A percentile compares a stretch with the other conserved stretches of the same genome.
Conservation (phyloP, 2,797 vertebrate species). For the Phaenicophaeus curvirostris region DNA sequence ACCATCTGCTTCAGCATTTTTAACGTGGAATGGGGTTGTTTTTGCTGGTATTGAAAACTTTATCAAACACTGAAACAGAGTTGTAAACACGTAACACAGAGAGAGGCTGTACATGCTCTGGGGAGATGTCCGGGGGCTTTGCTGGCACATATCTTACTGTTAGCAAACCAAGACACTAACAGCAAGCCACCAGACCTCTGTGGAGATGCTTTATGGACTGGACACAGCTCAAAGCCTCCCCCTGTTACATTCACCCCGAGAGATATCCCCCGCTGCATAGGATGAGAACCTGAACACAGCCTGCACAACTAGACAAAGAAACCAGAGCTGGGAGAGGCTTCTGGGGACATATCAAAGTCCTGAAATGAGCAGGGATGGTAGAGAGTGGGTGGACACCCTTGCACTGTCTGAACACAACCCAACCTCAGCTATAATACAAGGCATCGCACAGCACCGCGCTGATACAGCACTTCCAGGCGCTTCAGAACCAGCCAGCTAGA, state of each 20-base stretch:
- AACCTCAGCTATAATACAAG: not conserved
- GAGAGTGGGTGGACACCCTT: not conserved
- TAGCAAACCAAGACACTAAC: not conserved
- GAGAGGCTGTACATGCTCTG: not conserved
- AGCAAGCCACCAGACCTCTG: not conserved
- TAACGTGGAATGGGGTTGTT: fast-evolving
- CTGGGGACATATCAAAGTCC: not conserved
- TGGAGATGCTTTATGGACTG: not conserved
- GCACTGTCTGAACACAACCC: not conserved
- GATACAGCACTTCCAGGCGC: not conserved
- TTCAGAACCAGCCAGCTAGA: not conserved
- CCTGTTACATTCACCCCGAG: not conserved
- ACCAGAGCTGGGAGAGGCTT: not conserved
- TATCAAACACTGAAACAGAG: not conserved
- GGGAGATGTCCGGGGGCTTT: not conserved
- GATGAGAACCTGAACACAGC: not conserved
- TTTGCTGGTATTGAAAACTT: not conserved
- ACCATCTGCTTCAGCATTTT: not conserved
- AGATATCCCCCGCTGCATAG: not conserved
- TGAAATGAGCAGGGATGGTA: not conserved
- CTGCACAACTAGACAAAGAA: not conserved
- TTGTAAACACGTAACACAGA: not conserved
- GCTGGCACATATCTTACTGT: not conserved
- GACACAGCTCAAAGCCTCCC: not conserved
- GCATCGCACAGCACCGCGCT: not conserved